Conservation (phyloP, 37 sponge, comb jelly and placozoan genomes). For the Halichondria panicea region DNA sequence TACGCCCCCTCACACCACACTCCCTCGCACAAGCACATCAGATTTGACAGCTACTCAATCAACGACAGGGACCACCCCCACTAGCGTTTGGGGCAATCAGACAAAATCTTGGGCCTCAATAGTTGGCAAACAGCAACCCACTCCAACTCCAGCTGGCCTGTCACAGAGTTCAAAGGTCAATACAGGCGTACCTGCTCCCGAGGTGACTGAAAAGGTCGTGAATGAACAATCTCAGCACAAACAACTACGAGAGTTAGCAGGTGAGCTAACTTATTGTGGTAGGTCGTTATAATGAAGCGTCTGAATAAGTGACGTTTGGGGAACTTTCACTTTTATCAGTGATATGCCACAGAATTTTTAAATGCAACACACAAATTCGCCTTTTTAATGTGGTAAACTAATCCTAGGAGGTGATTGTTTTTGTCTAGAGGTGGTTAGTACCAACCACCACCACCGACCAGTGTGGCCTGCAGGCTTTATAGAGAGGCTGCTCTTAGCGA, state of each 20-base stretch:
- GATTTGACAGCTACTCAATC: background rate
- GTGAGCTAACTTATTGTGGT: background rate
- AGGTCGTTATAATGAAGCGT: background rate
- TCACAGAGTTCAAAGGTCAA: background rate
- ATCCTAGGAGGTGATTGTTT: too few relatives aligned
- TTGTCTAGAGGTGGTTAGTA: too few relatives aligned
- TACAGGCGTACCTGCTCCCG: background rate
- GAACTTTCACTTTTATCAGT: too few relatives aligned
- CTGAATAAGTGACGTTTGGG: background rate
- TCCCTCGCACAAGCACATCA: background rate
- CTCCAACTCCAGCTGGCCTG: background rate
- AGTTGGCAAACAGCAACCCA: constrained; percentile 5
- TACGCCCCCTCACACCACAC: background rate
- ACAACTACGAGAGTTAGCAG: background rate
- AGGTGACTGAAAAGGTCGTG: background rate
- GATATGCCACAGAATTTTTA: too few relatives aligned
- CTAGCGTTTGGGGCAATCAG: background rate
- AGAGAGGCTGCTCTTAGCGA: too few relatives aligned
- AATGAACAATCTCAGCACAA: too few relatives aligned
- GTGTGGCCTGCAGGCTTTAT: too few relatives aligned
- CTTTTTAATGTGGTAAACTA: too few relatives aligned
- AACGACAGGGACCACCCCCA: background rate
- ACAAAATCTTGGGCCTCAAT: constrained; percentile 52
- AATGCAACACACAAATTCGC: too few relatives aligned
- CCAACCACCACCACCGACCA: too few relatives aligned